These are phyloP conservation scores for Xestia xanthographa DNA, from an alignment of 2,888 invertebrate genomes.

Conservation along the genomic window DNA sequence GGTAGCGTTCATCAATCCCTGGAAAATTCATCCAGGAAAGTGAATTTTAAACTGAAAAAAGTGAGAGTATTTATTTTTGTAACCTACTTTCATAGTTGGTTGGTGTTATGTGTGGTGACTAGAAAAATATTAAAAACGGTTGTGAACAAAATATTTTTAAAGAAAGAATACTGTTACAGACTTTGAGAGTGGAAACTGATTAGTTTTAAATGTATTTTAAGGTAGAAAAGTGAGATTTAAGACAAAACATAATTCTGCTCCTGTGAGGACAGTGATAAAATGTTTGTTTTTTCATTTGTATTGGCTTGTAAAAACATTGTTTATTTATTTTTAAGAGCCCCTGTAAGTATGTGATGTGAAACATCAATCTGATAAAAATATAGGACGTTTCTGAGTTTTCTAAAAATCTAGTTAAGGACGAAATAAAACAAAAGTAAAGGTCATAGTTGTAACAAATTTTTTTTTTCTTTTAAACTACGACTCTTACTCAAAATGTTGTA, in stretches of 20 bases:
- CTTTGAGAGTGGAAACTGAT: slow-evolving; percentile 43
- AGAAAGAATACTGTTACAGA: slow-evolving; percentile 9
- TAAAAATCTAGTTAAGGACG: not conserved
- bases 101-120: not conserved
- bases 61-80: slow-evolving; percentile 9
- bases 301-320: not conserved
- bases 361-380: not conserved
- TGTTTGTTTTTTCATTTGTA: not conserved
- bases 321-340: not conserved
- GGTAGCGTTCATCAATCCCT: slow-evolving; percentile 57
- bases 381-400: not conserved
- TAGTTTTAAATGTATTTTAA: slow-evolving; percentile 22
- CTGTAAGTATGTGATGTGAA: not conserved
- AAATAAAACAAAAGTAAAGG: too few species aligned
- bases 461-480: too few species aligned
- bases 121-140: slow-evolving; percentile 26
- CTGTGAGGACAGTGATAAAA: not conserved
- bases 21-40: slow-evolving; percentile 48
- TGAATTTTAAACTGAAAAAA: slow-evolving; percentile 34
- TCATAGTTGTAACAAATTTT: too few species aligned
- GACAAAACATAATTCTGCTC: not conserved
- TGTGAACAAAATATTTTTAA: slow-evolving; percentile 41
- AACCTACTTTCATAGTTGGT: not conserved
- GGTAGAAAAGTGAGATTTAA: not conserved
- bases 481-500: not conserved